Percentiles rank a stretch among this genome's conserved stretches.
phyloP scores from a whole-genome alignment of 1,140 invertebrate species.

The Ceratina australensis region DNA sequence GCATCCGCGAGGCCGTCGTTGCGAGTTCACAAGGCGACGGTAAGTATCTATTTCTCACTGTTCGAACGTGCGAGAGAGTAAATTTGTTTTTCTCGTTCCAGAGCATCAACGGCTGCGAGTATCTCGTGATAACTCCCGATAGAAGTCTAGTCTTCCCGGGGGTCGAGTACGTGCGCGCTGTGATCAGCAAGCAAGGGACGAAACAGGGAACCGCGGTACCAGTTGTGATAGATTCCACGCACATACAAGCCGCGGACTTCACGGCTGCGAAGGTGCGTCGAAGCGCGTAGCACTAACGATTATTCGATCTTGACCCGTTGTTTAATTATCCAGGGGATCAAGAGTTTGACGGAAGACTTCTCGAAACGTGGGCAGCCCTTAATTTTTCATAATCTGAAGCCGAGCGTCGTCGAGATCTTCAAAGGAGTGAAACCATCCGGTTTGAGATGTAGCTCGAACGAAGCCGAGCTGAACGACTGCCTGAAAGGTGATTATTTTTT shows the following conservation, averaged over 20 bases:
- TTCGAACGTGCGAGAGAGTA: background rate
- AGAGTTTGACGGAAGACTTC: slow-evolving; percentile 87
- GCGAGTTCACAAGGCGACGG: slow-evolving; percentile 80
- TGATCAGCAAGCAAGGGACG: slow-evolving; percentile 86
- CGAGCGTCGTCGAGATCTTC: slow-evolving; percentile 85
- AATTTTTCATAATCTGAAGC: slow-evolving; percentile 88
- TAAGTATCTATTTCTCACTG: slow-evolving; percentile 67
- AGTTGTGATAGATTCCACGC: slow-evolving; percentile 88
- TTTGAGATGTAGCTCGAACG: slow-evolving; percentile 83
- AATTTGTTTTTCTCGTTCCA: slow-evolving; percentile 55
- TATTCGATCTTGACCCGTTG: slow-evolving; percentile 1
- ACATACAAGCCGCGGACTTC: slow-evolving; percentile 88
- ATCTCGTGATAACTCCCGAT: slow-evolving; percentile 86
- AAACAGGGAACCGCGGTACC: slow-evolving; percentile 82
- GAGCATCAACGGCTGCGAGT: slow-evolving; percentile 83
- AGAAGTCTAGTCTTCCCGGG: slow-evolving; percentile 87
- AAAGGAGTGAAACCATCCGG: slow-evolving; percentile 85
- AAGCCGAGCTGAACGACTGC: slow-evolving; percentile 83
- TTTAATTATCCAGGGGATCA: slow-evolving; percentile 83
- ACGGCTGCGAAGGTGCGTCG: slow-evolving; percentile 84
- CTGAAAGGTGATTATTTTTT: slow-evolving; percentile 77
- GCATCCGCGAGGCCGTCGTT: slow-evolving; percentile 87
- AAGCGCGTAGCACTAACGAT: too few species aligned
- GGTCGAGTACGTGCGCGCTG: slow-evolving; percentile 87
- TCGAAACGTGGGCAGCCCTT: slow-evolving; percentile 85